Evolutionary conservation across 2,113 vertebrate species (phyloP), one percentile per base, ranked within the genome.

Genomic region (Peucedramus taeniatus): DNA sequence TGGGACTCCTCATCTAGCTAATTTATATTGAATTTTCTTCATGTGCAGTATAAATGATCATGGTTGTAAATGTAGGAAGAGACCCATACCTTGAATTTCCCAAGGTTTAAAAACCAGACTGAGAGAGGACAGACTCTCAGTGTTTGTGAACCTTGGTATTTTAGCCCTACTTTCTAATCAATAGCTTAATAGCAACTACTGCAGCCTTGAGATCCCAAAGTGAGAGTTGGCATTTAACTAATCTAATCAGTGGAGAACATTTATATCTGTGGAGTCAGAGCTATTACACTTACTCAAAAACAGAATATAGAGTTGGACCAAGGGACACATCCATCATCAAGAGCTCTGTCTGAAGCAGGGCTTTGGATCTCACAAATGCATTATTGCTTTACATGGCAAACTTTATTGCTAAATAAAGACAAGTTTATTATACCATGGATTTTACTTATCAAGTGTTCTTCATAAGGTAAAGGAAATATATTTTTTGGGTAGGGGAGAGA

Each of bases 191-290:
- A 90, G 57, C 65, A 95, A 60, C 81, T 78, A 59, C 57, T 81
- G 84, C 75, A 95, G 90, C 56, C 51, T 64, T 28, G 28, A 90
- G 83, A 81, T 94, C 57, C 84, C 86, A 89, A 82, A 95, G 86
- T 92, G 93, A 93, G 77, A 92, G 31, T 0, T 97, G 94, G 69
- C 89, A 95, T 96, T 97, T 97, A 88, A 63, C 68, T 96, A 89
- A 94, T 85, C 59, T 92, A 89, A 92, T 96, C 88, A 83, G 53
- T 15, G 72, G 35, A 92, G 89, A 96, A 77, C 83, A 56, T 92
- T 95, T 56, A 87, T 88, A 92, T 92, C 47, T 0, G 2, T 89
- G 64, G 66, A 95, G 56, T 93, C 56, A 93, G 80, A 94, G 64
- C 64, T 92, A 94, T 94, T 86, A 80, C 56, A 88, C 45, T 95